Evolutionary conservation across 2,113 vertebrate species (phyloP), one percentile per base, ranked within the genome.

Genomic region (Forbesichthys agassizii): DNA sequence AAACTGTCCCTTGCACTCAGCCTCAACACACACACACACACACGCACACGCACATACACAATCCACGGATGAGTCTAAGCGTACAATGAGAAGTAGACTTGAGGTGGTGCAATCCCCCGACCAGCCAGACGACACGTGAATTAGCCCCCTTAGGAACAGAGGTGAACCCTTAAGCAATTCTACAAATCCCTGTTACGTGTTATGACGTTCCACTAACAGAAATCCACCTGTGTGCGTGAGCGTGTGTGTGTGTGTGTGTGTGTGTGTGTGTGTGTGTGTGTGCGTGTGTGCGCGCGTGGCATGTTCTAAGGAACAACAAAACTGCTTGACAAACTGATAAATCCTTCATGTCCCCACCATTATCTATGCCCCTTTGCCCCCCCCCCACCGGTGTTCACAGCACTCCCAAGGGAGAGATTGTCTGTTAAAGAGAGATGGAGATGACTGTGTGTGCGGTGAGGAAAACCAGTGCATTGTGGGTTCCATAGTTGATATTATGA

Each of bases 1-100:
- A 71, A 72, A 82, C 80, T 90, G 88, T 89, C 86, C 77, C 88
- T 86, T 82, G 64, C 48, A 51, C 68, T 89, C 73, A 86, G 27
- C 66, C 68, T 88, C 88, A 65, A 48, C 51, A 27, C 27, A 27
- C 20, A 27, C 20, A 27, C 20, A 70, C 71, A 59, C 42, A 56
- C 18, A 52, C 62, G 53, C 48, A 9, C 4, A 14, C 20, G 52
- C 51, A 53, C 64, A 70, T 68, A 59, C 42, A 56, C 57, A 73
- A 53, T 59, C 27, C 27, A 27, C 27, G 27, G 53, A 68, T 71
- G 82, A 12, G 49, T 11, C 49, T 42, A 6, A 42, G 7, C 36
- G 36, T 42, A 10, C 27, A 3, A 27, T 51, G 49, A 51, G 49
- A 51, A 51, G 4, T 42, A 51, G 49, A 51, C 9, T 51, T 9